Conservation (phyloP, 1,140 invertebrate genomes). For the Glomeris maerens region DNA sequence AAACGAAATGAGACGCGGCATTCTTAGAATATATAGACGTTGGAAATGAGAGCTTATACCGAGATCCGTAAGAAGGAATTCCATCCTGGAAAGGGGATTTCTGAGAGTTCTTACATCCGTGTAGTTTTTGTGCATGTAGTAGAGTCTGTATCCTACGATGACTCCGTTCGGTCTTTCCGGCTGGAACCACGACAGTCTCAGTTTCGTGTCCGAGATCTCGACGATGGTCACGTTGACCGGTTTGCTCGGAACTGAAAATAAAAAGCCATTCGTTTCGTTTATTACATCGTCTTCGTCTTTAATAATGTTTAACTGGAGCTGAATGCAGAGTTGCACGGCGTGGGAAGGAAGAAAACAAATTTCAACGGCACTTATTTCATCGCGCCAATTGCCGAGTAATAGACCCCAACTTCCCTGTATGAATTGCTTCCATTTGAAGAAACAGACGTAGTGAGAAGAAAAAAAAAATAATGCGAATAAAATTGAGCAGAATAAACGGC, state of each 20-base stretch:
- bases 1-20: constrained; percentile 16
- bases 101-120: constrained; percentile 46
- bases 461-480: too few relatives aligned
- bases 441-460: too few relatives aligned
- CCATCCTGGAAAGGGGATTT: constrained; percentile 26
- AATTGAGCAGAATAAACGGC: too few relatives aligned
- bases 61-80: constrained; percentile 31
- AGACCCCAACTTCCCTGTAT: too few relatives aligned
- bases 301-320: neutral
- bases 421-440: too few relatives aligned
- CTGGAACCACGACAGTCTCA: constrained; percentile 61
- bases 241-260: constrained; percentile 56
- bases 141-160: constrained; percentile 52
- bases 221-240: constrained; percentile 61
- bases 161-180: constrained; percentile 55
- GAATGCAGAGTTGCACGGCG: neutral
- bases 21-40: neutral
- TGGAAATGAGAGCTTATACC: constrained; percentile 29
- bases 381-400: constrained; percentile 3
- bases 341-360: neutral
- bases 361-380: neutral
- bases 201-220: constrained; percentile 55
- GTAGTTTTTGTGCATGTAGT: constrained; percentile 50
- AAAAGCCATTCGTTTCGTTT: too few relatives aligned
- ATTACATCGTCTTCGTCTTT: too few relatives aligned